These are phyloP conservation scores for Ariolimax columbianus DNA, from an alignment of 2,888 invertebrate species.

Conservation along the genomic window DNA sequence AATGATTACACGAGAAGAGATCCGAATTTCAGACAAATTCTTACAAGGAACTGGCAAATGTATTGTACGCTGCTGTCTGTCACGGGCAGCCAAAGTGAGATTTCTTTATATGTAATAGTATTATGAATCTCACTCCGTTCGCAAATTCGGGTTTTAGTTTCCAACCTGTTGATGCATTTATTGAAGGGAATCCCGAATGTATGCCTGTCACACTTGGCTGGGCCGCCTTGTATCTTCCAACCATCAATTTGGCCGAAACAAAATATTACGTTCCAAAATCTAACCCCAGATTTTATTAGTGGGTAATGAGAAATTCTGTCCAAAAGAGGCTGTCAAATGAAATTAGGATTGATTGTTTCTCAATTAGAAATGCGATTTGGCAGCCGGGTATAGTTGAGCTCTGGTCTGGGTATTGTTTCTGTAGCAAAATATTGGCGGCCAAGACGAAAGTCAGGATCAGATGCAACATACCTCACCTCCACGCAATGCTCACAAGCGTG, in stretches of 20 bases:
- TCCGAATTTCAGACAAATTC: neutral
- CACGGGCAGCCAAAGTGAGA: neutral
- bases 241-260: neutral
- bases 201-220: neutral
- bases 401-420: neutral
- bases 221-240: neutral
- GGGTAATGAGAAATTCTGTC: neutral
- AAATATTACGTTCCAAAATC: neutral
- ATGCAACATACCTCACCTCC: too few species aligned
- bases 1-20: neutral
- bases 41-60: neutral
- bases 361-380: neutral
- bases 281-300: neutral
- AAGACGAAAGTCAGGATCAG: too few species aligned
- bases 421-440: neutral
- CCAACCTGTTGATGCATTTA: neutral
- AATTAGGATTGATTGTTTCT: neutral
- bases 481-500: too few species aligned
- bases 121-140: neutral
- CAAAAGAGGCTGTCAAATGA: slow-evolving; percentile 16
- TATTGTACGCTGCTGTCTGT: neutral
- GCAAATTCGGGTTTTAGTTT: neutral
- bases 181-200: neutral
- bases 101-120: neutral
- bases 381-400: neutral